A percentile compares a stretch with the other conserved stretches of the same genome.
phyloP scores from a whole-genome alignment of 2,888 invertebrate species.

The Podotricha telesiphe region DNA sequence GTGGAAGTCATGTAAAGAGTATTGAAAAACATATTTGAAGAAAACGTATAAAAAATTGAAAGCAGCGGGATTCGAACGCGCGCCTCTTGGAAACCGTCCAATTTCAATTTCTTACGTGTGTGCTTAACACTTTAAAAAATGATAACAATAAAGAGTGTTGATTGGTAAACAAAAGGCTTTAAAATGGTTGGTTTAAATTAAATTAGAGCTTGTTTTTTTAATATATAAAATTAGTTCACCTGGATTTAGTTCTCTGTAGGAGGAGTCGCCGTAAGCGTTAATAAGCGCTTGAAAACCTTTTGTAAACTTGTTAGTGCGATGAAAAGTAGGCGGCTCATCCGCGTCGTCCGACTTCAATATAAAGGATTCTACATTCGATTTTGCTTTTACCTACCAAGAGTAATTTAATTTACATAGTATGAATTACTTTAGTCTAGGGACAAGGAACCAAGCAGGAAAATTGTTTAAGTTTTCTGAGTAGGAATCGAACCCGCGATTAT shows the following conservation, averaged over 20 bases:
- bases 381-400: constrained; percentile 61
- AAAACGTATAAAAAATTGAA: too few relatives aligned
- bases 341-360: constrained; percentile 89
- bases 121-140: too few relatives aligned
- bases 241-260: constrained; percentile 96
- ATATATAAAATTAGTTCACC: constrained; percentile 68
- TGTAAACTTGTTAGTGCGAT: constrained; percentile 95
- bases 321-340: constrained; percentile 92
- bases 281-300: constrained; percentile 95
- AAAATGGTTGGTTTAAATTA: neutral
- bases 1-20: too few relatives aligned
- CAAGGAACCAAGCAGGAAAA: too few relatives aligned
- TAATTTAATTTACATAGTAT: neutral
- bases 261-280: constrained; percentile 95
- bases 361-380: constrained; percentile 93
- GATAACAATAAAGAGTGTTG: too few relatives aligned
- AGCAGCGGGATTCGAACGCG: too few relatives aligned
- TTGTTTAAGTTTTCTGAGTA: too few relatives aligned
- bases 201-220: neutral
- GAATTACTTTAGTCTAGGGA: neutral
- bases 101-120: too few relatives aligned
- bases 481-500: too few relatives aligned
- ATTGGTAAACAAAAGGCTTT: neutral
- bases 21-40: too few relatives aligned
- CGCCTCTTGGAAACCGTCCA: too few relatives aligned